These are phyloP conservation scores for Thera britannica DNA, from an alignment of 2,888 invertebrate species.

Conservation along the genomic window DNA sequence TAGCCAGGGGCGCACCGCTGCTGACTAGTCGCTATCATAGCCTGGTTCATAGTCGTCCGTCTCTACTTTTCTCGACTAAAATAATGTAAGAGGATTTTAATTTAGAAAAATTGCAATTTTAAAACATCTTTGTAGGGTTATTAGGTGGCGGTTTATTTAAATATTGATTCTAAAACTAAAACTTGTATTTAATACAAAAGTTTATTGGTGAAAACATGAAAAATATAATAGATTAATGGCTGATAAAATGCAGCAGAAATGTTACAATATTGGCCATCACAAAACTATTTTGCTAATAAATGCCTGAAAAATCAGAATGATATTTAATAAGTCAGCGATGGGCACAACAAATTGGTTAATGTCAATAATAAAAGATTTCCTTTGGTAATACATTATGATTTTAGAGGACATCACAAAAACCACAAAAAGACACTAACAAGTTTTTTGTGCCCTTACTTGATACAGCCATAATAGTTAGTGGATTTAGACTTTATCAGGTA, in stretches of 20 bases:
- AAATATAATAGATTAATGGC: conserved; percentile 85
- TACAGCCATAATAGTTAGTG: conserved; percentile 79
- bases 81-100: conserved; percentile 1
- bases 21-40: no score
- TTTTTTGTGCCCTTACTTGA: conserved; percentile 81
- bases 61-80: background rate
- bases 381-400: conserved; percentile 71
- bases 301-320: conserved; percentile 83
- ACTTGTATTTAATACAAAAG: conserved; percentile 85
- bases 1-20: no score
- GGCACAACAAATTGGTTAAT: conserved; percentile 84
- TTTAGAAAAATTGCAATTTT: conserved; percentile 39
- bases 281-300: conserved; percentile 82
- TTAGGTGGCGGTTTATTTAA: conserved; percentile 82
- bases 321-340: conserved; percentile 68
- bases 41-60: no score
- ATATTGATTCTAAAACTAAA: conserved; percentile 84
- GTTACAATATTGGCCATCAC: conserved; percentile 84
- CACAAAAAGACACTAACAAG: conserved; percentile 80
- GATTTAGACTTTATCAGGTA: conserved; percentile 67
- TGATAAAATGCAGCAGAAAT: conserved; percentile 85
- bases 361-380: conserved; percentile 70
- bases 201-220: conserved; percentile 86
- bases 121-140: conserved; percentile 77
- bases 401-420: conserved; percentile 76